Evolutionary conservation across 2,113 vertebrate genomes (phyloP).

Genomic region (Cryptomyrus ogoouensis): DNA sequence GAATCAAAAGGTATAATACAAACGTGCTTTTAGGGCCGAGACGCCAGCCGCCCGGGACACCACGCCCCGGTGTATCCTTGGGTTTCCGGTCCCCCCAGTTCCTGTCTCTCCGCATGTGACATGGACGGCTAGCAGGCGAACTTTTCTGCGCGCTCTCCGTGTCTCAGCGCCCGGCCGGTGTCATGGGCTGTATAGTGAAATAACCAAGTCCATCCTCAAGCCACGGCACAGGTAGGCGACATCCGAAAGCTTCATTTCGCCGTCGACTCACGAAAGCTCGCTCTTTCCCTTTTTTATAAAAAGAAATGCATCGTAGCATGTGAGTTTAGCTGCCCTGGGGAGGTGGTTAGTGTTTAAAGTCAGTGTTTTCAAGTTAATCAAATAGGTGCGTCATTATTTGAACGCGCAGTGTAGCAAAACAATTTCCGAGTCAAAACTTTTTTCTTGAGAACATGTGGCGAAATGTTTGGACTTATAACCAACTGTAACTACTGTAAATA

Average conservation of each 20-base stretch:
- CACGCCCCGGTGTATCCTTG: neutral
- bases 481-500: neutral
- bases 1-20: neutral
- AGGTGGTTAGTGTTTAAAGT: neutral
- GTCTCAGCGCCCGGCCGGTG: neutral
- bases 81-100: constrained; percentile 22
- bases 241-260: neutral
- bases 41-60: neutral
- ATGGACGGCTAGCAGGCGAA: constrained; percentile 35
- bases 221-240: constrained; percentile 36
- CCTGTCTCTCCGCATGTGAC: constrained; percentile 28
- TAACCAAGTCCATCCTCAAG: constrained; percentile 14
- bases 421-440: neutral
- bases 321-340: constrained; percentile 19
- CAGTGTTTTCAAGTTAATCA: neutral
- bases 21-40: neutral
- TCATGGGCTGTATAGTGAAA: constrained; percentile 33
- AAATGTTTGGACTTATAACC: neutral
- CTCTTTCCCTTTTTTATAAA: neutral
- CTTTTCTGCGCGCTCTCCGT: constrained; percentile 36
- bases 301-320: neutral
- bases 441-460: neutral
- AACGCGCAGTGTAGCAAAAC: neutral
- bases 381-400: neutral
- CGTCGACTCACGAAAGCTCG: neutral